Base-by-base conservation (phyloP, 2,888 invertebrate genomes). In the Morpho helenor region DNA sequence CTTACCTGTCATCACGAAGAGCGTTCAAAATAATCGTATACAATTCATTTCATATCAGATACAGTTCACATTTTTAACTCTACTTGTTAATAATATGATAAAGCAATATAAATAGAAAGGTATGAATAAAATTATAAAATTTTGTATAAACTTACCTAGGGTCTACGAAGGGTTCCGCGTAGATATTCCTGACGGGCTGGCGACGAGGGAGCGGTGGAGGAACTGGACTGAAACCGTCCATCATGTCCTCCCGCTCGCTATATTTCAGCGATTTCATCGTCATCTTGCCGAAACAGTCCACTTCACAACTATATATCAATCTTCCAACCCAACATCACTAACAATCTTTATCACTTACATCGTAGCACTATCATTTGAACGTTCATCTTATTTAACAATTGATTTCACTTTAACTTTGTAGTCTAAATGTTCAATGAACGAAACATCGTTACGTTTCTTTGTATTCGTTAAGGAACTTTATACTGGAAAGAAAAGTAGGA, bases 121-220 rank as follows among this genome's bases (percentile, higher is more conserved):
- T 45, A 22, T 8, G 16, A 9, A 22, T 42, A 10, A 10, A 42
- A 41, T 39, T 22, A 8, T 31, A 10, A 22, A 7, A 48, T 45
- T 56, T 10, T 16, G 48, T 52, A 46, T 40, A 22, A 54, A 83
- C 90, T 89, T 82, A 91, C 91, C 91, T 90, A 77, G 89, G 91
- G 75, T 93, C 93, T 68, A 92, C 91, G 84, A 93, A 93, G 71
- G 93, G 93, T 75, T 93, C 93, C 46, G 93, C 93, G 73, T 93
- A 93, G 81, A 93, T 93, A 80, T 93, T 93, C 76, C 93, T 84
- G 72, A 93, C 92, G 52, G 91, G 91, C 77, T 93, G 92, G 65
- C 93, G 87, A 62, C 93, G 92, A 65, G 93, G 90, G 68, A 93
- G 91, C 64, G 93, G 93, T 67, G 93, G 93, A 68, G 93, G 91